Conservation (phyloP, 2,888 invertebrate species). For the Holacanthella duospinosa region DNA sequence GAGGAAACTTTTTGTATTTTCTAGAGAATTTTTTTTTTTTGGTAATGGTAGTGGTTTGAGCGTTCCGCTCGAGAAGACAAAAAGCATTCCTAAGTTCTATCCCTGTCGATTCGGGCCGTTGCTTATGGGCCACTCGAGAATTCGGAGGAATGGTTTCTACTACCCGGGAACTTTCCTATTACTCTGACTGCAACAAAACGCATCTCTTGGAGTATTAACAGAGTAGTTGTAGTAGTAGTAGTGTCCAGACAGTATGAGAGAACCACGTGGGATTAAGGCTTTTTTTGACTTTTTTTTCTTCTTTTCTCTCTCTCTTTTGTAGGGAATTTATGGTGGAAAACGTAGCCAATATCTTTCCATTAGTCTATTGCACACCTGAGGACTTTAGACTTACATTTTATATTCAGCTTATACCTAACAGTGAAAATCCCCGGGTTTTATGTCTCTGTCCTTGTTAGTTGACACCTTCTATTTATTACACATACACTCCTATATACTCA, state of each 20-base stretch:
- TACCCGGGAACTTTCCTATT: constrained; percentile 21
- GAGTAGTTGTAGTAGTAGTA: not conserved
- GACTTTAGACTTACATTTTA: too few species aligned
- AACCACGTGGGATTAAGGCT: not conserved
- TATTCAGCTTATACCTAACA: too few species aligned
- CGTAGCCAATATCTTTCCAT: not conserved
- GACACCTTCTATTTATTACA: too few species aligned
- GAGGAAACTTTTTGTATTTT: too few species aligned
- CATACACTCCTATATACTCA: too few species aligned
- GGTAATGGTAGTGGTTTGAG: constrained; percentile 11
- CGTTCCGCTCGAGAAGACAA: constrained; percentile 27
- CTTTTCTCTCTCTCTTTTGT: not conserved
- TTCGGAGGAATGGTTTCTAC: too few species aligned
- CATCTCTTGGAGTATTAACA: not conserved
- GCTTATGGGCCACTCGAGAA: constrained; percentile 25
- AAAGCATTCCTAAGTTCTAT: constrained; percentile 24
- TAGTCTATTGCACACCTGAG: not conserved
- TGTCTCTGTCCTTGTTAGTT: not conserved
- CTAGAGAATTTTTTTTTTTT: too few species aligned
- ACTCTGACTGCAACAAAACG: not conserved
- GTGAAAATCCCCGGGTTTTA: not conserved
- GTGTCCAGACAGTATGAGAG: too few species aligned
- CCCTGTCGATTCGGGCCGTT: constrained; percentile 12
- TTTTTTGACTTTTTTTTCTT: too few species aligned
- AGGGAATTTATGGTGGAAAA: not conserved